These are phyloP conservation scores for Corvus moneduloides DNA, from an alignment of 2,113 vertebrate genomes.

Conservation along the genomic window DNA sequence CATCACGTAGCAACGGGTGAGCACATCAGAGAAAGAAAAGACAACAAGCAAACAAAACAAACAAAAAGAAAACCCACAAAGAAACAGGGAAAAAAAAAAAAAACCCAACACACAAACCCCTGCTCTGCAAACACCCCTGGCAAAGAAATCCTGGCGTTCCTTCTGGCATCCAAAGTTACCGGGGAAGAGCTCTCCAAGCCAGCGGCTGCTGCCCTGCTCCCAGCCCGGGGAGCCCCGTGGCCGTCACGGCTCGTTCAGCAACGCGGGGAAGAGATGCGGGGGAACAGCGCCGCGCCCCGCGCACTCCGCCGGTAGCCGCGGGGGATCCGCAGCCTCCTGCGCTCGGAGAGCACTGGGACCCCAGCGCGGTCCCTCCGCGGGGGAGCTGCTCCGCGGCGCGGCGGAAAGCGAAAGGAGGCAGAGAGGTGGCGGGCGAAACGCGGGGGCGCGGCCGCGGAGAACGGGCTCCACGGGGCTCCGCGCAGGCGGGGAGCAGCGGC, in stretches of 20 bases:
- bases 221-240: neutral
- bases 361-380: neutral
- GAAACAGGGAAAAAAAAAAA: neutral
- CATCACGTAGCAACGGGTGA: neutral
- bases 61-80: neutral
- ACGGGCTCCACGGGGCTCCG: neutral
- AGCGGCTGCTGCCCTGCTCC: neutral
- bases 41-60: neutral
- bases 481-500: neutral
- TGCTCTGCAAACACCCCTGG: neutral
- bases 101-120: neutral
- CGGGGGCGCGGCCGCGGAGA: neutral
- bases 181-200: neutral
- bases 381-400: neutral
- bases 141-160: neutral
- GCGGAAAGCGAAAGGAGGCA: neutral
- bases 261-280: neutral
- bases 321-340: neutral
- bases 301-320: neutral
- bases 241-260: neutral
- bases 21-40: neutral
- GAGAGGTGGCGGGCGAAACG: neutral
- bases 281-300: neutral
- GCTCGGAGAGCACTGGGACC: neutral
- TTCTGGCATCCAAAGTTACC: neutral